Evolutionary conservation across 1,140 invertebrate genomes (phyloP), one percentile per base, ranked within the genome.

Genomic region (Ephestia elutella): DNA sequence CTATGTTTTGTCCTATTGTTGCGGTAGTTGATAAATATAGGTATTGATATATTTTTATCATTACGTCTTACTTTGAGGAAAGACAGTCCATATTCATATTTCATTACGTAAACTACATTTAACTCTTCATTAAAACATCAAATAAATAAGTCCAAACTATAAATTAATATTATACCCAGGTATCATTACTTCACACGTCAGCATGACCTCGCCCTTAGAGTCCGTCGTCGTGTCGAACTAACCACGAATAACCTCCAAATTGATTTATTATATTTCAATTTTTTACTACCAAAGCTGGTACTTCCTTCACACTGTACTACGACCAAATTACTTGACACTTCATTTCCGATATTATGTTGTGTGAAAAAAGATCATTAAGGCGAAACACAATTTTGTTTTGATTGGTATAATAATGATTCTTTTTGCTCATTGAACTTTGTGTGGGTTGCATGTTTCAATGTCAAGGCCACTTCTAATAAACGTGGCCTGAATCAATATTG

Each of bases 251-350:
- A 70, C 73, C 73, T 75, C 68, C 59, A 70, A 72, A 75, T 66
- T 72, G 73, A 72, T 75, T 75, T 68, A 75, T 75, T 75, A 68
- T 65, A 65, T 70, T 68, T 65, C 62, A 65, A 70, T 75, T 75
- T 73, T 75, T 73, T 68, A 68, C 67, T 63, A 66, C 56, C 63
- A 68, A 65, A 63, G 60, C 66, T 25, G 35, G 44, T 57, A 65
- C 62, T 66, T 64, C 61, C 63, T 63, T 57, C 53, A 54, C 32
- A 28, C 56, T 67, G 56, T 64, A 68, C 48, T 32, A 28, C 13
- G 54, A 51, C 30, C 8, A 49, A 15, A 20, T n/a, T 32, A 28
- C 18, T 55, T 55, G 54, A 55, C 54, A 55, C 54, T 44, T 55
- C 38, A 44, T 15, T 15, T 44, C 38, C 38, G 38, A 44, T 44